Conservation (phyloP, 23 tunicate species). For the Clavelina lepadiformis region DNA sequence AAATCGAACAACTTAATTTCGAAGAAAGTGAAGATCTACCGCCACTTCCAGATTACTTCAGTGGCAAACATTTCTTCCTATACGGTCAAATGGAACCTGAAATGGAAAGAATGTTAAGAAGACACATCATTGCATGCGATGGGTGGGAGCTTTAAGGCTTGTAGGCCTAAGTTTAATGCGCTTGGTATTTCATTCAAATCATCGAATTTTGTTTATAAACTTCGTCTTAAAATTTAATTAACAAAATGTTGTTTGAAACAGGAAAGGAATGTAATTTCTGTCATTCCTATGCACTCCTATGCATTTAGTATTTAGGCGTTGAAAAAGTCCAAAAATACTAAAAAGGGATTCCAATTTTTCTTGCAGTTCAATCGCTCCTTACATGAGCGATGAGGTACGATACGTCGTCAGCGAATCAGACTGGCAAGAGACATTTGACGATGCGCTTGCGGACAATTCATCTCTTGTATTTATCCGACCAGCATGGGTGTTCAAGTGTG, state of each 20-base stretch:
- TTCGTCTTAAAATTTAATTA: too few species aligned
- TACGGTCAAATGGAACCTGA: slow-evolving; percentile 33
- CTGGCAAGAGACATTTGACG: slow-evolving; percentile 57
- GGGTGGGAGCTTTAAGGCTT: slow-evolving; percentile 28
- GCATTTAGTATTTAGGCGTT: too few species aligned
- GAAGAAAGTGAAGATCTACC: background rate
- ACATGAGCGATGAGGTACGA: slow-evolving; percentile 63
- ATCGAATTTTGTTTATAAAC: too few species aligned
- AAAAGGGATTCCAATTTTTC: background rate
- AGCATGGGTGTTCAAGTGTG: slow-evolving; percentile 50
- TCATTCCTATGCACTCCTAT: too few species aligned
- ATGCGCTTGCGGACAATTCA: slow-evolving; percentile 36
- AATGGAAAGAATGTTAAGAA: slow-evolving; percentile 13
- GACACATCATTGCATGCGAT: slow-evolving; percentile 58
- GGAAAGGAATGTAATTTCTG: too few species aligned
- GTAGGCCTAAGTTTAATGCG: background rate
- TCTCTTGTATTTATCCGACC: slow-evolving; percentile 43
- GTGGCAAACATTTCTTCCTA: slow-evolving; percentile 24
- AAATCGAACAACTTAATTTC: too few species aligned
- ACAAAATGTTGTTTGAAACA: too few species aligned
- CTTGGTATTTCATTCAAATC: too few species aligned
- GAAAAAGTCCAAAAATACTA: too few species aligned
- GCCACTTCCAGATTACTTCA: slow-evolving; percentile 45
- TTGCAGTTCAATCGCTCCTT: slow-evolving; percentile 30
- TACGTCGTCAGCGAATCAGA: slow-evolving; percentile 45